Evolutionary conservation across 2,797 vertebrate genomes (phyloP), one percentile per base, ranked within the genome.

Genomic region (Helarctos malayanus): DNA sequence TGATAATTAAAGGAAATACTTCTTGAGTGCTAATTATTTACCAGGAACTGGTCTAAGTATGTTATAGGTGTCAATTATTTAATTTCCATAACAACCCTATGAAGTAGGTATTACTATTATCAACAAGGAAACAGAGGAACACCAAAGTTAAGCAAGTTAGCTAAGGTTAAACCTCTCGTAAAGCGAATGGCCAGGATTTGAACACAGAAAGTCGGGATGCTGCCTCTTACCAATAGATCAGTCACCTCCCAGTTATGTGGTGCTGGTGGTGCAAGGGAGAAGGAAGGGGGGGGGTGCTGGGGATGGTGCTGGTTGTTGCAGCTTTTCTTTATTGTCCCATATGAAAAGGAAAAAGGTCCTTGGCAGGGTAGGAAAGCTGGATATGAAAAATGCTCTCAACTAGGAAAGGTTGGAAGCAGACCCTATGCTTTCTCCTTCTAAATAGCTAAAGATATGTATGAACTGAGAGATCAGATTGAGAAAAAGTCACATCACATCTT

Each of bases 11-110:
- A 83, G 4, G 21, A 92, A 93, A 85, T 7, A 38, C 56, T 82
- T 75, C 69, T 80, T 45, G 23, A 93, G 61, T 18, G 3, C 11
- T 76, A 91, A 84, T 45, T 73, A 92, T 87, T 80, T 95, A 79
- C 5, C n/a, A 45, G 23, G n/a, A 95, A 71, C 41, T 79, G 7
- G 23, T 81, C 45, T 94, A 52, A 93, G 78, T 19, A 63, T n/a
- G 86, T 88, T 41, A 73, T 35, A 83, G 3, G 27, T 41, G 54
- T 35, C 21, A 69, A 80, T 45, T 89, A 71, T 57, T 57, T 93
- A 82, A 79, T 45, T 95, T 41, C 91, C 52, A 76, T 41, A 96
- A 57, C 23, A 56, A 61, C 15, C 21, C 45, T 90, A 29, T 63
- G 13, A 95, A 21, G 7, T 49, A 45, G 27, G 6, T 25, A 91